Conservation (phyloP, 2,888 invertebrate species). For the Micoletzkya japonica region DNA sequence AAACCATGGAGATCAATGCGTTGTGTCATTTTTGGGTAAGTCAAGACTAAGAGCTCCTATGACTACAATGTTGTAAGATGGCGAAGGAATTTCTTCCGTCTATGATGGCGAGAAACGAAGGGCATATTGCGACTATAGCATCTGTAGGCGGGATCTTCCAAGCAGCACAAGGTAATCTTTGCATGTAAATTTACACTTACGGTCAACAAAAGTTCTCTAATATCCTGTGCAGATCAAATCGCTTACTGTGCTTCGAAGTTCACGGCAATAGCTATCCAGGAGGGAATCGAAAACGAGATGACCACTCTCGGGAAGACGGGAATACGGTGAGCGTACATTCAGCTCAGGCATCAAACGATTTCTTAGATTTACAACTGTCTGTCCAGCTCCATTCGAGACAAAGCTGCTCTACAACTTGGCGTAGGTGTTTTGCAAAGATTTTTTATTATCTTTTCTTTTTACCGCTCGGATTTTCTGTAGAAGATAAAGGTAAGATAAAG, state of each 20-base stretch:
- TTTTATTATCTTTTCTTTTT: background rate
- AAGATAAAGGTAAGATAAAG: too few species aligned
- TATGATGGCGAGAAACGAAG: constrained; percentile 17
- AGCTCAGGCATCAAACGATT: background rate
- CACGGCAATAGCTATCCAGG: constrained; percentile 11
- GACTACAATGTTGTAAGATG: constrained; percentile 2
- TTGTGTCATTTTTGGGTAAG: constrained; percentile 24
- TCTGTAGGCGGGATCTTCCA: constrained; percentile 17
- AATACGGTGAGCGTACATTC: background rate
- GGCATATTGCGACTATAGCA: constrained; percentile 12
- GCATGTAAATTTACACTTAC: background rate
- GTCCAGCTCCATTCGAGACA: constrained; percentile 15
- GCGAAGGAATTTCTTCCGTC: constrained; percentile 13
- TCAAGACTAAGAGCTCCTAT: background rate
- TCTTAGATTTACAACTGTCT: constrained; percentile 23
- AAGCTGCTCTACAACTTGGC: background rate
- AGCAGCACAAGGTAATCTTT: background rate
- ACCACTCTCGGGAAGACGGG: constrained; percentile 10
- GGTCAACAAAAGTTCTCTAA: background rate
- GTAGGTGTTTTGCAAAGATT: background rate
- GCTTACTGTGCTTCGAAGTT: constrained; percentile 22
- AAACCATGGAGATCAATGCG: constrained; percentile 11
- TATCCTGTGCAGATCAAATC: constrained; percentile 1
- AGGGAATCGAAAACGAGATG: constrained; percentile 22
- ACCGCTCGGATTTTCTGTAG: too few species aligned